These are phyloP conservation scores for Drosophila dives DNA, from an alignment of 2,888 invertebrate species.

Conservation along the genomic window DNA sequence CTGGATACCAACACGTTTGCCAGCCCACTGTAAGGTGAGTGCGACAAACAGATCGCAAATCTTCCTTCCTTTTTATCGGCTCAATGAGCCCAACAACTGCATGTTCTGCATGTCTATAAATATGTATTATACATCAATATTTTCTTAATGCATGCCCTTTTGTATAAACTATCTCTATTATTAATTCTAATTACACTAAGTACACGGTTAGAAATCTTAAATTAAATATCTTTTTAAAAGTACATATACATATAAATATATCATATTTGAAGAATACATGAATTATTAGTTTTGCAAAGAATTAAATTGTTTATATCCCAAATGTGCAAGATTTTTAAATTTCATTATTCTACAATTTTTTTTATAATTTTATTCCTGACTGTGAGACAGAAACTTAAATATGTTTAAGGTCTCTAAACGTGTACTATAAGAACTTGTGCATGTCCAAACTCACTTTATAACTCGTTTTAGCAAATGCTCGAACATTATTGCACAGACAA, in stretches of 20 bases:
- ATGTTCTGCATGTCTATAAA: constrained; percentile 19
- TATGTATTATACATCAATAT: constrained; percentile 1
- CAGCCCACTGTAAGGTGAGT: constrained; percentile 93
- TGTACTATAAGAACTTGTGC: constrained; percentile 33
- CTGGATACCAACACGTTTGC: constrained; percentile 97
- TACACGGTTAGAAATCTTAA: not conserved
- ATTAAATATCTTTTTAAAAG: not conserved
- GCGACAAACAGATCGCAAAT: constrained; percentile 7
- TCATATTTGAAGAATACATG: too few species aligned
- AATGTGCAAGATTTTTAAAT: not conserved
- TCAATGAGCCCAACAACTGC: constrained; percentile 6
- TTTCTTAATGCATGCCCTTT: constrained; percentile 43
- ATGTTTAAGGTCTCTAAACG: constrained; percentile 2
- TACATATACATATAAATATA: too few species aligned
- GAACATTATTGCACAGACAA: constrained; percentile 32
- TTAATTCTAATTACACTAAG: constrained; percentile 22
- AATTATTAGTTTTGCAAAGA: not conserved
- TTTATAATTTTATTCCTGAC: not conserved
- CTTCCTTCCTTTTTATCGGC: not conserved
- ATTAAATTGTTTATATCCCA: not conserved
- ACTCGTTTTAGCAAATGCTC: not conserved
- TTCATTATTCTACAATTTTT: not conserved
- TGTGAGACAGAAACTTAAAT: not conserved
- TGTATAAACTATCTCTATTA: constrained; percentile 25
- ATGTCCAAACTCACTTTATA: constrained; percentile 24